Percentiles rank a stretch among this genome's conserved stretches.
Evolutionary conservation across 2,888 invertebrate species (phyloP).

Genomic region (Andrena bucephala): DNA sequence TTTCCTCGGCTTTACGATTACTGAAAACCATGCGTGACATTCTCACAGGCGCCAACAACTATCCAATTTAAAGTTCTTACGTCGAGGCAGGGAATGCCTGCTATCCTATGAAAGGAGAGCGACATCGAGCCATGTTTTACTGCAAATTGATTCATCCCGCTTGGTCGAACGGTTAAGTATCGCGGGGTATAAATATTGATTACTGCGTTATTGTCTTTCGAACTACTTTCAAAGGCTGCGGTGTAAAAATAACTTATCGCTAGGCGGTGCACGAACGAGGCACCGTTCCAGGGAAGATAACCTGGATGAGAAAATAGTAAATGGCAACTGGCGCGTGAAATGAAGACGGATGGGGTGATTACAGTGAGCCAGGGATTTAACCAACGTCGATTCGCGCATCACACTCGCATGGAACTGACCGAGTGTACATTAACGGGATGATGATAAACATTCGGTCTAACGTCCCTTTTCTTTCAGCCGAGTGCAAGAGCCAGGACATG

Average conservation of each 20-base stretch:
- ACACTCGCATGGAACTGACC: not conserved
- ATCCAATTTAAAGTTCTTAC: no score
- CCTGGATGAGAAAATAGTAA: constrained; percentile 32
- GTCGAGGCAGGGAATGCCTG: no score
- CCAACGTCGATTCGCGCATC: not conserved
- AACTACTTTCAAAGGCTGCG: constrained; percentile 23
- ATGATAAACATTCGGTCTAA: not conserved
- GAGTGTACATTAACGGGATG: not conserved
- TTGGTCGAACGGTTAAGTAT: constrained; percentile 14
- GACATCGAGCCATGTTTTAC: not conserved
- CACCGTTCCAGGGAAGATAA: constrained; percentile 21
- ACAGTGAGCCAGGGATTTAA: constrained; percentile 16
- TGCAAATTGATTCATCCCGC: not conserved
- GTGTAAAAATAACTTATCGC: constrained; percentile 39
- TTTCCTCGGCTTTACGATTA: no score
- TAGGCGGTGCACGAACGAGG: constrained; percentile 36
- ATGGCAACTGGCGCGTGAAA: constrained; percentile 21
- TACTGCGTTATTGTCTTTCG: constrained; percentile 30
- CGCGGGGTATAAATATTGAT: constrained; percentile 36
- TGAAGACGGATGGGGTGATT: constrained; percentile 24
- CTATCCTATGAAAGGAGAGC: no score
- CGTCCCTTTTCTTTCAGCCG: constrained; percentile 82
- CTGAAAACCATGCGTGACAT: no score
- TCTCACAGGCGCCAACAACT: no score
- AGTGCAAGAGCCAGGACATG: constrained; percentile 88